These are phyloP conservation scores for Eupleurogrammus muticus DNA, from an alignment of 2,797 vertebrate species.

Conservation along the genomic window DNA sequence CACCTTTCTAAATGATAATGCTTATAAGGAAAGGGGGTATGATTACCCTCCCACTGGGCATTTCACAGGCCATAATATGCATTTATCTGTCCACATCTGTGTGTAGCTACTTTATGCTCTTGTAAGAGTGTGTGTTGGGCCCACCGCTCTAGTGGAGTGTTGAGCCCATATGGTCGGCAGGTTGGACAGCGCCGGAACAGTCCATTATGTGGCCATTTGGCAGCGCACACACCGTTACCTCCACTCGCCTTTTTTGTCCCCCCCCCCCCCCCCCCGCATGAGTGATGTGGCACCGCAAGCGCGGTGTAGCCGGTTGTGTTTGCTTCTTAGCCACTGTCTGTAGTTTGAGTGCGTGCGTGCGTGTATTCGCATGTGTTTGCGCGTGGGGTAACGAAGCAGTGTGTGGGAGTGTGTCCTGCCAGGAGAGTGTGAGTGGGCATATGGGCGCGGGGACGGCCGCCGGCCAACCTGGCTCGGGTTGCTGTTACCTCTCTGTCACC, in stretches of 20 bases:
- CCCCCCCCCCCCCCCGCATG: conserved; percentile 44
- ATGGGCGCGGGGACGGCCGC: conserved; percentile 55
- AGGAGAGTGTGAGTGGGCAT: conserved; percentile 62
- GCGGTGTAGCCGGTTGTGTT: conserved; percentile 30
- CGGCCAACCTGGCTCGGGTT: conserved; percentile 68
- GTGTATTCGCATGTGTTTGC: conserved; percentile 14
- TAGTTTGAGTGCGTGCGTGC: conserved; percentile 20
- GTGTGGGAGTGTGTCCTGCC: conserved; percentile 64
- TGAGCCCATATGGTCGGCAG: conserved; percentile 64
- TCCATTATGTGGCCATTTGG: conserved; percentile 73
- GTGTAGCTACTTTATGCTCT: background rate
- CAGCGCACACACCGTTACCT: conserved; percentile 54
- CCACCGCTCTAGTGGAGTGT: conserved; percentile 35
- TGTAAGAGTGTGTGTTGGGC: conserved; percentile 6
- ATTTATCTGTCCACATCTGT: conserved; percentile 4
- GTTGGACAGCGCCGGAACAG: conserved; percentile 52
- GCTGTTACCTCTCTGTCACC: conserved; percentile 54
- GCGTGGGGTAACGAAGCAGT: conserved; percentile 52
- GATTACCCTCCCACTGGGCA: background rate
- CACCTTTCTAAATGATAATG: background rate
- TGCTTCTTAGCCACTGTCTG: conserved; percentile 36
- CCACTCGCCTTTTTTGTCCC: conserved; percentile 47
- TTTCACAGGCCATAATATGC: background rate
- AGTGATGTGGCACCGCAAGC: conserved; percentile 46
- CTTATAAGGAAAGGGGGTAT: background rate